phyloP scores from a whole-genome alignment of 2,888 invertebrate genomes.

The Eupithecia vulgata region DNA sequence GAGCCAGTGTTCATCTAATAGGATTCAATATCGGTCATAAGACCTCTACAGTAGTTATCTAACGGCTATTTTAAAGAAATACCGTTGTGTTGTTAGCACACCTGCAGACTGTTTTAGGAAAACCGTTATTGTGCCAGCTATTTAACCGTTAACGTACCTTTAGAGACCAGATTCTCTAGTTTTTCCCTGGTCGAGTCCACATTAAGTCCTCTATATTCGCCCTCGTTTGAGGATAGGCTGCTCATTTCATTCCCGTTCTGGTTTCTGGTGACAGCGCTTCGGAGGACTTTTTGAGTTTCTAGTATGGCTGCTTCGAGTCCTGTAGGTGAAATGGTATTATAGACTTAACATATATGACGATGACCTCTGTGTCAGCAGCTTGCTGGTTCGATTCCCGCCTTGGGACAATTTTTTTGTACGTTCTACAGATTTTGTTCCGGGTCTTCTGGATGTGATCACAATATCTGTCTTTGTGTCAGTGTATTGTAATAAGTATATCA shows the following conservation, averaged over 20 bases:
- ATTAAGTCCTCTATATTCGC: constrained; percentile 48
- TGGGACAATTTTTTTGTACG: no score
- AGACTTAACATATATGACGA: no score
- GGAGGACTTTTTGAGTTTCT: constrained; percentile 84
- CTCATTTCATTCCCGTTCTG: constrained; percentile 62
- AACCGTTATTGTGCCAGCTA: background rate
- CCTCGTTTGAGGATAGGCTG: constrained; percentile 63
- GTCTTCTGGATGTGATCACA: no score
- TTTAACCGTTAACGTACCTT: constrained; percentile 57
- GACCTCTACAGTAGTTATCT: background rate
- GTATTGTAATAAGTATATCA: no score
- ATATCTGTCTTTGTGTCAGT: no score
- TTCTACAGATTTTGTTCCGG: no score
- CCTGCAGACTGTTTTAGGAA: background rate
- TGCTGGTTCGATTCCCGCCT: no score
- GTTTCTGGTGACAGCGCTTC: constrained; percentile 66
- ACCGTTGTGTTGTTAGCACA: no score
- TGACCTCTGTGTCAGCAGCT: no score
- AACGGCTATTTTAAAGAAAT: no score
- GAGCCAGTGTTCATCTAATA: no score
- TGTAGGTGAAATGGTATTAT: constrained; percentile 35
- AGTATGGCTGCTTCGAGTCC: constrained; percentile 84
- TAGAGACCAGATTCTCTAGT: constrained; percentile 68
- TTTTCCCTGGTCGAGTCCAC: constrained; percentile 62
- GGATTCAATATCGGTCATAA: no score